These are phyloP conservation scores for Anas platyrhynchos DNA, from an alignment of 2,113 vertebrate species.

Conservation along the genomic window DNA sequence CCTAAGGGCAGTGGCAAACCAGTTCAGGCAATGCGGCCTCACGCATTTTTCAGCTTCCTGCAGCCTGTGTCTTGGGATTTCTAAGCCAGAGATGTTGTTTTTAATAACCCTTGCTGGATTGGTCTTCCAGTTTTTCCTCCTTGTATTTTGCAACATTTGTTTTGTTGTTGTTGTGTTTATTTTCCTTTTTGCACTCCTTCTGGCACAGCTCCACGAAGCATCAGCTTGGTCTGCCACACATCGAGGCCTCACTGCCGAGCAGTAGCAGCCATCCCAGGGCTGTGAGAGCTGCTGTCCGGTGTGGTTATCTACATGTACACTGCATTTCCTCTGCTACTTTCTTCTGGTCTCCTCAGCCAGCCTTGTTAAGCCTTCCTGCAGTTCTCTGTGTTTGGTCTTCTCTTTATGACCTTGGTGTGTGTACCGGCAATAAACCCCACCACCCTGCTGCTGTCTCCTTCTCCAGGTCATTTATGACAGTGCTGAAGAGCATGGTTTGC, in stretches of 20 bases:
- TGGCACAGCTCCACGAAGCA: not conserved
- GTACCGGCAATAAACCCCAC: not conserved
- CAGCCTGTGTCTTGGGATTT: not conserved
- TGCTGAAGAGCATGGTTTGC: not conserved
- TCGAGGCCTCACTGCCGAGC: not conserved
- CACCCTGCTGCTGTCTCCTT: not conserved
- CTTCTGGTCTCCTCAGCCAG: not conserved
- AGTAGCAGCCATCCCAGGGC: not conserved
- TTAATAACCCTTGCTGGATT: not conserved
- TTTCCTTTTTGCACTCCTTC: not conserved
- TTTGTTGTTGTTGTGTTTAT: not conserved
- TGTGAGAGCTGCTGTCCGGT: fast-evolving
- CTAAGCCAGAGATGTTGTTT: not conserved
- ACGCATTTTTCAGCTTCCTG: not conserved
- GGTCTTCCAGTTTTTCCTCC: not conserved
- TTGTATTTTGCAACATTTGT: not conserved
- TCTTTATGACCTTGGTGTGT: not conserved
- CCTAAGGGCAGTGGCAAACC: not conserved
- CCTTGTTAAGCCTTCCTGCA: not conserved
- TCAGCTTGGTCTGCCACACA: not conserved
- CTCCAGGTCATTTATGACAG: not conserved
- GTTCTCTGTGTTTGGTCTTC: not conserved
- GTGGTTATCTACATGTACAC: fast-evolving
- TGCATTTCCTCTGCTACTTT: not conserved
- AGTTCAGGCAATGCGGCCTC: not conserved